These are phyloP conservation scores for Dicentrarchus labrax DNA, from an alignment of 2,113 vertebrate species.

Conservation along the genomic window DNA sequence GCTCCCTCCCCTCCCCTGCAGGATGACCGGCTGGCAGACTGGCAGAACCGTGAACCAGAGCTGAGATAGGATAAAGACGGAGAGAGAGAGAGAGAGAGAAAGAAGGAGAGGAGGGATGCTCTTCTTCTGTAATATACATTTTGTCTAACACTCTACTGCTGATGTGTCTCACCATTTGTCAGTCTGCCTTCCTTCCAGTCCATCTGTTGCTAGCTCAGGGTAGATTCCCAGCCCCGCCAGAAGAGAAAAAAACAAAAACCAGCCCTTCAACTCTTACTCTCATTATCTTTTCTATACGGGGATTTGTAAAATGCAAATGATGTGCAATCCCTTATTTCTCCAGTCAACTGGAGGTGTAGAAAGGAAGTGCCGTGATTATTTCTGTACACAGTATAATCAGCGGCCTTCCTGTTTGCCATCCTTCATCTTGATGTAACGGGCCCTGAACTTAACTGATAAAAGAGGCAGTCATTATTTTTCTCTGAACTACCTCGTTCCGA, in stretches of 20 bases:
- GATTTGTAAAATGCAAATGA: conserved; percentile 8
- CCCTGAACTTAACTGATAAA: background rate
- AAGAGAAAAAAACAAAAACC: background rate
- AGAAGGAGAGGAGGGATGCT: conserved; percentile 2
- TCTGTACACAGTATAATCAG: background rate
- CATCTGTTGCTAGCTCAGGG: background rate
- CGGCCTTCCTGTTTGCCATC: background rate
- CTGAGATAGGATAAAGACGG: conserved; percentile 43
- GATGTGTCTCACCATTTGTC: conserved; percentile 23
- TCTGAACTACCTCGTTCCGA: conserved; percentile 8
- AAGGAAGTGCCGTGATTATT: background rate
- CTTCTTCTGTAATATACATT: background rate
- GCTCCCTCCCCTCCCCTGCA: conserved; percentile 39
- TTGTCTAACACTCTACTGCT: background rate
- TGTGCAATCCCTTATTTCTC: background rate
- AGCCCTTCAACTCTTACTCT: background rate
- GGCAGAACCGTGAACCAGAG: conserved; percentile 29
- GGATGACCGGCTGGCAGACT: conserved; percentile 49
- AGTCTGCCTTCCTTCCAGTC: conserved; percentile 13
- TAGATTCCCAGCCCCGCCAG: conserved; percentile 5
- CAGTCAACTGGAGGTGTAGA: background rate
- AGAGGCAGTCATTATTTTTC: background rate
- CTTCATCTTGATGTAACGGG: background rate
- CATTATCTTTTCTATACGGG: conserved; percentile 16
- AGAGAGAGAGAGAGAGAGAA: background rate